Evolutionary conservation across 92 coral and sea anemone genomes (phyloP).

Genomic region (Epizoanthus stellaris): DNA sequence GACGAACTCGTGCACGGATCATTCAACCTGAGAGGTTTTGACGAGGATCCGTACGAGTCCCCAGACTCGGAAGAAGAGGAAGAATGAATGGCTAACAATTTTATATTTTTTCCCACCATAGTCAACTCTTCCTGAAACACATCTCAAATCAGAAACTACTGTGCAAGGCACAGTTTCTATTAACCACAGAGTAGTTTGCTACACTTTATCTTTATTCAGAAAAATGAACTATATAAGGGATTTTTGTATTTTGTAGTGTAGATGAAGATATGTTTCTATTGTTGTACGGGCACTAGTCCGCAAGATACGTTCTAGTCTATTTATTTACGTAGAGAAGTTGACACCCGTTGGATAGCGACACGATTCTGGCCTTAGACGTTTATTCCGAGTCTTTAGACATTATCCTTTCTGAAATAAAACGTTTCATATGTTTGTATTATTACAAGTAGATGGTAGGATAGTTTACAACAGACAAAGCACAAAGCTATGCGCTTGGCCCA

Average conservation of each 20-base stretch:
- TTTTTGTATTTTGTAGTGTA: constrained; percentile 4
- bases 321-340: constrained; percentile 11
- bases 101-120: not conserved
- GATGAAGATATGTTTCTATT: not conserved
- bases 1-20: constrained; percentile 94
- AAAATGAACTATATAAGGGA: not conserved
- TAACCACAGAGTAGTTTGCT: not conserved
- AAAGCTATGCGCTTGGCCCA: not conserved
- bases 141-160: not conserved
- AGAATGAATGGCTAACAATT: not conserved
- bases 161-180: constrained; percentile 30
- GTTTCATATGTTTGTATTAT: constrained; percentile 8
- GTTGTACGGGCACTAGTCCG: not conserved
- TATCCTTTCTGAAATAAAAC: not conserved
- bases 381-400: not conserved
- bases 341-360: not conserved
- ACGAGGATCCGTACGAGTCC: constrained; percentile 89
- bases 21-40: constrained; percentile 83
- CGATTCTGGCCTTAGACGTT: not conserved
- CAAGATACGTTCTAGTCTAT: not conserved
- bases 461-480: not conserved
- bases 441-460: not conserved
- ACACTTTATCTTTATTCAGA: not conserved
- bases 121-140: not conserved
- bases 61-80: constrained; percentile 88